Conservation (phyloP, 1,140 invertebrate species). For the Tigriopus japonicus region DNA sequence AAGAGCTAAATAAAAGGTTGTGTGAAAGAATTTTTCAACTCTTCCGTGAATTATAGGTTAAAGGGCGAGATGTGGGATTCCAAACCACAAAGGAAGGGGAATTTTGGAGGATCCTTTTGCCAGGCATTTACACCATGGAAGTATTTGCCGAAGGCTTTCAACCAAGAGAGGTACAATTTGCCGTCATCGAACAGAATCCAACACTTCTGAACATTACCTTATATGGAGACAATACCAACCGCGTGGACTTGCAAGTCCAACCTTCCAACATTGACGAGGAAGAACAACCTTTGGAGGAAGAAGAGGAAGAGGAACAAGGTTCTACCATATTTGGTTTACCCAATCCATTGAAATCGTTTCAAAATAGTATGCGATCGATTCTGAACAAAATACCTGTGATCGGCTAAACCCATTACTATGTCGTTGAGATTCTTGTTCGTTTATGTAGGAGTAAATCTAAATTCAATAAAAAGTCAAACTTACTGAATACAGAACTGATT, state of each 20-base stretch:
- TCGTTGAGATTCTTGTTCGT: too few relatives aligned
- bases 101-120: constrained; percentile 70
- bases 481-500: too few relatives aligned
- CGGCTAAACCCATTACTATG: too few relatives aligned
- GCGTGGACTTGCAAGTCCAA: background rate
- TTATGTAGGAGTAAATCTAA: too few relatives aligned
- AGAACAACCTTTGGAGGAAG: too few relatives aligned
- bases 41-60: constrained; percentile 22
- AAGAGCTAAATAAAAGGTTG: background rate
- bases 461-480: too few relatives aligned
- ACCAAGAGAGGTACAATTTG: constrained; percentile 60
- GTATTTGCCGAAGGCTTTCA: constrained; percentile 64
- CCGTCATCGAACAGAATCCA: constrained; percentile 62
- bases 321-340: background rate
- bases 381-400: too few relatives aligned
- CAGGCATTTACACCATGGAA: constrained; percentile 61
- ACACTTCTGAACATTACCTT: constrained; percentile 64
- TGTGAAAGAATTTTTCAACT: background rate
- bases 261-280: too few relatives aligned
- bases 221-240: constrained; percentile 18
- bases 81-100: constrained; percentile 78
- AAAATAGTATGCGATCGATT: background rate
- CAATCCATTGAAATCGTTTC: background rate
- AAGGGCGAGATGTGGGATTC: constrained; percentile 64
- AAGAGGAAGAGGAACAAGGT: too few relatives aligned